Conservation (phyloP, 2,888 invertebrate genomes). For the Plebejus melissa region DNA sequence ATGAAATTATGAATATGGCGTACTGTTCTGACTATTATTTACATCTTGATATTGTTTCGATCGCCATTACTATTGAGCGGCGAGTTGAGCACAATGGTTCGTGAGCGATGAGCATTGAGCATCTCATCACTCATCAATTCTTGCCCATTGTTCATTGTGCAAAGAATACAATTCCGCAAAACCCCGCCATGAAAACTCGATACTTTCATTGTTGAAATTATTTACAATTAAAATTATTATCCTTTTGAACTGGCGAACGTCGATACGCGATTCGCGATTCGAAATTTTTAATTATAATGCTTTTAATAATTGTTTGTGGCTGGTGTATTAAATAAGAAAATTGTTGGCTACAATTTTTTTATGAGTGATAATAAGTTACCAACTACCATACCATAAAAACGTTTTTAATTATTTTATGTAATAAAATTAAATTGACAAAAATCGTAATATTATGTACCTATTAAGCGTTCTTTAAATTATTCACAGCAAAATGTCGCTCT, state of each 20-base stretch:
- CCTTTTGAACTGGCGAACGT: background rate
- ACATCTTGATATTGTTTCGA: slow-evolving; percentile 11
- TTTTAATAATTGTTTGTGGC: background rate
- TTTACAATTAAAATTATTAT: slow-evolving; percentile 19
- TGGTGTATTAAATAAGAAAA: too few species aligned
- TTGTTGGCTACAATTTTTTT: too few species aligned
- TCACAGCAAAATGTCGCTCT: too few species aligned
- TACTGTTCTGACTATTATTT: background rate
- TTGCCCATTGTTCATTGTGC: slow-evolving; percentile 64
- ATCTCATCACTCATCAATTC: slow-evolving; percentile 29
- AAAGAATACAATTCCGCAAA: slow-evolving; percentile 64
- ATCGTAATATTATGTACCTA: too few species aligned
- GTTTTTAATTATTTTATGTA: too few species aligned
- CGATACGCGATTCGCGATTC: background rate
- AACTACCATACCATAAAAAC: too few species aligned
- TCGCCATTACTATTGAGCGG: slow-evolving; percentile 25
- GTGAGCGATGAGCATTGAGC: slow-evolving; percentile 26
- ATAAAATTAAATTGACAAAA: too few species aligned
- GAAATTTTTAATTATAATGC: background rate
- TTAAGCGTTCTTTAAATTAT: too few species aligned
- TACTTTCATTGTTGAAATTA: slow-evolving; percentile 28
- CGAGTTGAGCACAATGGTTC: slow-evolving; percentile 27
- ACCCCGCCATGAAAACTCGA: slow-evolving; percentile 35
- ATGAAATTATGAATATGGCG: background rate
- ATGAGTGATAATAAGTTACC: too few species aligned